Evolutionary conservation across 2,888 invertebrate genomes (phyloP), one percentile per base, ranked within the genome.

Genomic region (Catonia carolina): DNA sequence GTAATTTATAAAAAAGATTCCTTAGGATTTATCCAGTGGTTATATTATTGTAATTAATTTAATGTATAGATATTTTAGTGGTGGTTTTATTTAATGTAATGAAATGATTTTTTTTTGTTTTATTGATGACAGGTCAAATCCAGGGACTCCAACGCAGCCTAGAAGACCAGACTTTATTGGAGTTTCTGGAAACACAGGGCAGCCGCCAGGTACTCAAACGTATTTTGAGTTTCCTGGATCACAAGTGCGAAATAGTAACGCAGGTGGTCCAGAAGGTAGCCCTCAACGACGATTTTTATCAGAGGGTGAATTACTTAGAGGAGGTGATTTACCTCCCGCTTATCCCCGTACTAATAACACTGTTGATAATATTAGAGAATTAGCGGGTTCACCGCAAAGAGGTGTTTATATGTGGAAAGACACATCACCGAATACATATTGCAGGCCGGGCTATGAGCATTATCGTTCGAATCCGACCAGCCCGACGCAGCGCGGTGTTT

Each of bases 61-160:
- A n/a, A n/a, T n/a, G n/a, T n/a, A n/a, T n/a, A n/a, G n/a, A n/a
- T n/a, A n/a, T n/a, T n/a, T n/a, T n/a, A n/a, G n/a, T n/a, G n/a
- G n/a, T n/a, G n/a, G n/a, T n/a, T n/a, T n/a, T n/a, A n/a, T n/a
- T n/a, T n/a, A n/a, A n/a, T n/a, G n/a, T n/a, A n/a, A n/a, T n/a
- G n/a, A n/a, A n/a, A n/a, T n/a, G n/a, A n/a, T n/a, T n/a, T n/a
- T n/a, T n/a, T n/a, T n/a, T n/a, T n/a, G n/a, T n/a, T n/a, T n/a
- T n/a, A n/a, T n/a, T n/a, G n/a, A 56, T 58, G 59, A 31, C 83
- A 91, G 91, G 83, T 91, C 91, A 67, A 91, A 91, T 77, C 92
- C 91, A 68, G 89, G 90, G 72, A 91, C 91, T 69, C 92, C 92
- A 69, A 91, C 91, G 69, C 89, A 89, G 79, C 86, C 89, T 67